Base-by-base conservation (phyloP, 64 coral and sea anemone species). In the Montipora capricornis region DNA sequence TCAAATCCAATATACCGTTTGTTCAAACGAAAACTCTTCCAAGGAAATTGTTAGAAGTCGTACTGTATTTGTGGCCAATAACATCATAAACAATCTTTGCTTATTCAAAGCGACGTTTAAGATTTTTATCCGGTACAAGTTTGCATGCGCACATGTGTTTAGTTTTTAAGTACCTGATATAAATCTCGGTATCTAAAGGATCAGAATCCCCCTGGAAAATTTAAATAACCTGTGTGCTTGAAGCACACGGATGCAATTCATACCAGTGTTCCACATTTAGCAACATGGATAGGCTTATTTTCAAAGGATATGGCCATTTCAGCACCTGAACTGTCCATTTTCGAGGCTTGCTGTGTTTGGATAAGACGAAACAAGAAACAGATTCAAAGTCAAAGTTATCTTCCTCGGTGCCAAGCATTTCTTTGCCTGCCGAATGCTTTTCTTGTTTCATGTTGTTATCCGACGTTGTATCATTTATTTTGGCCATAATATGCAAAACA, bases 281-380 rank as follows among this genome's bases (percentile, higher is more conserved):
- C 24, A 24, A 80, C 48, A 60, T 26, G 57, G 53, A 49, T 13
- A 68, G 4, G 15, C 37, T 48, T 24, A 7, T 74, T 47, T 50
- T 58, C 14, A 95, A 98, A 98, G 93, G 96, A 98, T 98, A 98
- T 98, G 90, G 93, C 87, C 87, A 95, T 62, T 92, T 89, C 46
- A 98, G 69, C 1, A 98, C 76, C 11, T 89, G 96, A 68, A 98
- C 95, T 68, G 90, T 73, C 87, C 90, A 98, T 87, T 69, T 92
- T 48, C 96, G 82, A 15, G 87, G 69, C 57, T 84, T 68, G 19
- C 88, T 89, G 48, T 95, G 64, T 78, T 90, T 89, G 19, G 87
- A 81, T 11, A 98, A 76, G 6, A 95, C 75, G 55, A 98, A 95
- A 70, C 96, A 98, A 3, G 96, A 98, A 16, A 77, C 50, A 2